These are phyloP conservation scores for Sinohyriopsis cumingii DNA, from an alignment of 2,888 invertebrate species.

Conservation along the genomic window DNA sequence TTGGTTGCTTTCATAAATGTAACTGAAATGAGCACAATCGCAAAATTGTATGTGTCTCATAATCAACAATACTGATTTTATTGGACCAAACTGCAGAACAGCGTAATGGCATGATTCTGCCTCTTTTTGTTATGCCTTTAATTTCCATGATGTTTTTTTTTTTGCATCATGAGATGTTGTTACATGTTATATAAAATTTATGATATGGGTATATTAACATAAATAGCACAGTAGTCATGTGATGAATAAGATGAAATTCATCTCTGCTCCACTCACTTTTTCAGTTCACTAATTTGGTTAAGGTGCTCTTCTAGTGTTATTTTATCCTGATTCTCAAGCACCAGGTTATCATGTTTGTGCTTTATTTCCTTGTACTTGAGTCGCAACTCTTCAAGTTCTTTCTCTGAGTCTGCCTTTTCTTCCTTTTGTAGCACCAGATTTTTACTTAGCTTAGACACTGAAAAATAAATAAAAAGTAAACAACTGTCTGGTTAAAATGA, in stretches of 20 bases:
- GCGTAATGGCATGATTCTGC: no score
- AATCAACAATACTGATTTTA: no score
- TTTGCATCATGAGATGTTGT: no score
- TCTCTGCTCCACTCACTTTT: slow-evolving; percentile 47
- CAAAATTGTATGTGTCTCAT: no score
- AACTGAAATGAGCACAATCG: no score
- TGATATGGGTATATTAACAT: no score
- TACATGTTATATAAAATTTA: no score
- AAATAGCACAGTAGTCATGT: no score
- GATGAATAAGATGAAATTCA: neutral
- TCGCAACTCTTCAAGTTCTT: slow-evolving; percentile 54
- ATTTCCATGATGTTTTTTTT: no score
- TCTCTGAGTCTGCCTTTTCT: slow-evolving; percentile 60
- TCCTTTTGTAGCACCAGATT: slow-evolving; percentile 53
- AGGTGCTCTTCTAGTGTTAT: slow-evolving; percentile 63
- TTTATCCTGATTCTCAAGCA: slow-evolving; percentile 53
- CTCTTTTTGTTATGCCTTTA: no score
- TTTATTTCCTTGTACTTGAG: slow-evolving; percentile 53
- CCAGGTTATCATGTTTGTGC: slow-evolving; percentile 55
- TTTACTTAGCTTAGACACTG: slow-evolving; percentile 63
- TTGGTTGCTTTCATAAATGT: no score
- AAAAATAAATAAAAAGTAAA: slow-evolving; percentile 10
- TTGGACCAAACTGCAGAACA: no score
- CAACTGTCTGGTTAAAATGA: neutral
- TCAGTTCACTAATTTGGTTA: slow-evolving; percentile 58